Conservation (phyloP, 1,140 invertebrate species). For the Lordiphosa collinella region DNA sequence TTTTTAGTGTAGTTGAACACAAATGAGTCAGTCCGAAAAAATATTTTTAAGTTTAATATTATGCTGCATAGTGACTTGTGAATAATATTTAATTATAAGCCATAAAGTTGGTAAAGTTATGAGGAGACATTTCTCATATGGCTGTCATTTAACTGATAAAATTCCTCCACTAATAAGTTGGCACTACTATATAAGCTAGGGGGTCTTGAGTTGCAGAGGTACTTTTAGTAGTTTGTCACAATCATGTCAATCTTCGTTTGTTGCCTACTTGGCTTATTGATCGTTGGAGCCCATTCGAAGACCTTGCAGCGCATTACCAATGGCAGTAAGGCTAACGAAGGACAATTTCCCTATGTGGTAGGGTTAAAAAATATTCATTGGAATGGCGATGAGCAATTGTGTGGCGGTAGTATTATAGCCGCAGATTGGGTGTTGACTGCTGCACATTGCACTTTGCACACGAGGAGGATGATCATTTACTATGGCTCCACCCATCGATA, state of each 20-base stretch:
- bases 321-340: not conserved
- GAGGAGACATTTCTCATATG: no score
- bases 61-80: not conserved
- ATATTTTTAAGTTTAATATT: constrained; percentile 14
- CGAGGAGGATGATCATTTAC: not conserved
- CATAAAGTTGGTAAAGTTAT: not conserved
- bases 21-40: constrained; percentile 3
- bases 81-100: constrained; percentile 1
- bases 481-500: not conserved
- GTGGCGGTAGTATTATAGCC: constrained; percentile 3
- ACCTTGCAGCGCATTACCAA: not conserved
- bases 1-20: no score
- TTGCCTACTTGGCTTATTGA: not conserved
- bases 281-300: not conserved
- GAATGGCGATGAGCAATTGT: accelerated
- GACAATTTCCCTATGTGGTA: constrained; percentile 1
- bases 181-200: not conserved
- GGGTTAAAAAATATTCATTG: not conserved
- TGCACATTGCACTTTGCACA: not conserved
- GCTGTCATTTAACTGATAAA: not conserved
- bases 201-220: no score
- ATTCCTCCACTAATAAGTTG: no score
- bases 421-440: constrained; percentile 2
- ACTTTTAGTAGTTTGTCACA: no score
- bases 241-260: not conserved